phyloP scores from a whole-genome alignment of 1,140 invertebrate species.

The Hycleus phaleratus region DNA sequence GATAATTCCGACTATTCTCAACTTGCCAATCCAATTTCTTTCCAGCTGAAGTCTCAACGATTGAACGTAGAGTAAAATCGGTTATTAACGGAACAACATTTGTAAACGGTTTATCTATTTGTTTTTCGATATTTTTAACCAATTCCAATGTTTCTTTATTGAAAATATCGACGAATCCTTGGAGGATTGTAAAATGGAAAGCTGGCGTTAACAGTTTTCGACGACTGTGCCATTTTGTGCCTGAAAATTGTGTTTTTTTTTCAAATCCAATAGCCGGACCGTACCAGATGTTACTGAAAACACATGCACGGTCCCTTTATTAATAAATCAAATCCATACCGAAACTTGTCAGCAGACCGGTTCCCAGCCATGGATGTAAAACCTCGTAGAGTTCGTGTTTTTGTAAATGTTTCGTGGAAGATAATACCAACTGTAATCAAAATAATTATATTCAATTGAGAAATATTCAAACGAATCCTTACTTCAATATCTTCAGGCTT shows the following conservation, averaged over 20 bases:
- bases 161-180: constrained; percentile 62
- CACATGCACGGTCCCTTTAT: too few species aligned
- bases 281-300: too few species aligned
- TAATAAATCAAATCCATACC: constrained; percentile 33
- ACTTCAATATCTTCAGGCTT: constrained; percentile 4
- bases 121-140: constrained; percentile 32
- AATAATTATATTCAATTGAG: background rate
- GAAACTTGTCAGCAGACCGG: constrained; percentile 2
- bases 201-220: constrained; percentile 66
- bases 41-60: constrained; percentile 73
- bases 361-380: constrained; percentile 26
- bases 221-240: constrained; percentile 53
- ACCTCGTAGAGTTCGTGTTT: background rate
- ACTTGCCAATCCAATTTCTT: constrained; percentile 54
- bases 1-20: constrained; percentile 51
- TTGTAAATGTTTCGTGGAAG: background rate
- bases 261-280: too few species aligned
- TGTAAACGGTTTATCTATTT: background rate
- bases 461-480: background rate
- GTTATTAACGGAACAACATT: constrained; percentile 10
- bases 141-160: constrained; percentile 54
- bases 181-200: constrained; percentile 68
- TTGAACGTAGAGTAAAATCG: constrained; percentile 11
- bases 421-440: constrained; percentile 1
- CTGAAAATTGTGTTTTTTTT: too few species aligned